These are phyloP conservation scores for Malurus melanocephalus DNA, from an alignment of 2,113 vertebrate genomes.

Conservation along the genomic window DNA sequence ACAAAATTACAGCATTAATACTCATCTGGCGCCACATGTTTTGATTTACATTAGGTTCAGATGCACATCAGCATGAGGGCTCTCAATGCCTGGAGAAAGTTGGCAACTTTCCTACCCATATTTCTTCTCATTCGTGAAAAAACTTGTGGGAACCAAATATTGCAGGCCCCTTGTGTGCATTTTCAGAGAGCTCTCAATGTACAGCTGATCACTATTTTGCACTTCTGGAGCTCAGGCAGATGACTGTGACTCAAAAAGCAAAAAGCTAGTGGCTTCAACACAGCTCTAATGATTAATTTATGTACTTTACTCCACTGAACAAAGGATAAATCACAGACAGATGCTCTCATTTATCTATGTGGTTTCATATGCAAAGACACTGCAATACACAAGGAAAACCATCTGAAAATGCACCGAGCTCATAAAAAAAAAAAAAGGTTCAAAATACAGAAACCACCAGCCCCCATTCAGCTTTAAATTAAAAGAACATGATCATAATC, in stretches of 20 bases:
- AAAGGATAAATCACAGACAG: conserved; percentile 15
- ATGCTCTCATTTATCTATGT: neutral
- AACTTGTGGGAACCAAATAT: conserved; percentile 14
- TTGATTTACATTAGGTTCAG: neutral
- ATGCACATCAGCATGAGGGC: neutral
- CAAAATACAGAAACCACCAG: neutral
- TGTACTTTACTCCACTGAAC: neutral
- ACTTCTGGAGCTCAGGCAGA: neutral
- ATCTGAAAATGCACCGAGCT: neutral
- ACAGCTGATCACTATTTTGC: neutral
- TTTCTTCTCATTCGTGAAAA: neutral
- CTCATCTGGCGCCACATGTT: neutral
- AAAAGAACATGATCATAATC: neutral
- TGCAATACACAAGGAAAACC: neutral
- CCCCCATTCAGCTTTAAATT: neutral
- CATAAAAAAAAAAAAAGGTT: neutral
- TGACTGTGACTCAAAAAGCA: neutral
- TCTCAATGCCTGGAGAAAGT: neutral
- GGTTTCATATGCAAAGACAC: neutral
- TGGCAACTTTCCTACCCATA: neutral
- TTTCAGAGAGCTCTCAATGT: neutral
- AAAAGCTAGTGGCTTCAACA: conserved; percentile 2
- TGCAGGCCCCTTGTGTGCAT: neutral
- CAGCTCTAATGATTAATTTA: neutral
- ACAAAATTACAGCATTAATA: neutral